A percentile compares a stretch with the other conserved stretches of the same genome.
phyloP scores from a whole-genome alignment of 1,140 invertebrate genomes.

The Drosophila equinoxialis region DNA sequence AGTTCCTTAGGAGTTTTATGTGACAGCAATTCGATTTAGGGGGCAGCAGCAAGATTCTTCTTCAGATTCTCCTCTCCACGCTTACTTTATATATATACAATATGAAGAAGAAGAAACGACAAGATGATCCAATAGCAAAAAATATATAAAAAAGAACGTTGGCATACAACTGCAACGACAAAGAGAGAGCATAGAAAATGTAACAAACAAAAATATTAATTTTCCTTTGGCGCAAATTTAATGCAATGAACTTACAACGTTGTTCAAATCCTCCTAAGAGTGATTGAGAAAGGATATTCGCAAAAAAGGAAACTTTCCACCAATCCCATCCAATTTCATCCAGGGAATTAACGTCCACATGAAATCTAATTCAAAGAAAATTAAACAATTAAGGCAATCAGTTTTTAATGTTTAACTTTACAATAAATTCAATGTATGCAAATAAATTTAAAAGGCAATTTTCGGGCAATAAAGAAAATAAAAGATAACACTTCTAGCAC shows the following conservation, averaged over 20 bases:
- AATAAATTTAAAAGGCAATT: background rate
- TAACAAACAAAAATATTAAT: no score
- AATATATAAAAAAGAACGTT: constrained; percentile 37
- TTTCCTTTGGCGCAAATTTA: background rate
- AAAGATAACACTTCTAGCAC: no score
- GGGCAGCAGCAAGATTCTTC: constrained; percentile 38
- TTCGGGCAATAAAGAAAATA: background rate
- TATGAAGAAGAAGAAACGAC: constrained; percentile 19
- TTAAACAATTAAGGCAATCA: background rate
- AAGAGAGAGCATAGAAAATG: background rate
- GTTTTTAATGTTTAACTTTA: background rate
- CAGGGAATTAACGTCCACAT: constrained; percentile 35
- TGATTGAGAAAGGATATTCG: background rate
- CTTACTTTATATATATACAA: constrained; percentile 33
- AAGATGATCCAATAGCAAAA: constrained; percentile 35
- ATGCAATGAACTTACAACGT: constrained; percentile 35
- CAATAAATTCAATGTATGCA: background rate
- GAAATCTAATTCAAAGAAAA: constrained; percentile 13
- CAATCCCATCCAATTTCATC: background rate
- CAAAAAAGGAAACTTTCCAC: constrained; percentile 28
- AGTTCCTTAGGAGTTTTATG: constrained; percentile 58
- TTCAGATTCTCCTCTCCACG: constrained; percentile 4
- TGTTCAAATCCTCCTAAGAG: background rate
- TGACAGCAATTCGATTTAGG: constrained; percentile 59
- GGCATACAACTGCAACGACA: constrained; percentile 51